Conservation (phyloP, 23 tunicate species). For the Styela plicata region DNA sequence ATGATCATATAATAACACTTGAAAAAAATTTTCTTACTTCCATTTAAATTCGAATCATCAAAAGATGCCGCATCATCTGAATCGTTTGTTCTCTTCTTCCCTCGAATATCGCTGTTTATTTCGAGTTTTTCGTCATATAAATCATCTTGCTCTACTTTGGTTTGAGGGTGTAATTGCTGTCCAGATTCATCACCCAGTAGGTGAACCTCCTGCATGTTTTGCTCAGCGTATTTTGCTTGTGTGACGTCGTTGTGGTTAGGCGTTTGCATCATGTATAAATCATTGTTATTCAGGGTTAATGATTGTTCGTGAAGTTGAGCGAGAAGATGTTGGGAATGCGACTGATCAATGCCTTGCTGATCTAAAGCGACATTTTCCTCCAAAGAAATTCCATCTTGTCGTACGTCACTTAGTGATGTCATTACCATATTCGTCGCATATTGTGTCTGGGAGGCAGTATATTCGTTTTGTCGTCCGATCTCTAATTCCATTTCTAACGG, state of each 20-base stretch:
- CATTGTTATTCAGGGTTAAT: neutral
- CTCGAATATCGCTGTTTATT: neutral
- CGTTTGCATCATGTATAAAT: conserved; percentile 15
- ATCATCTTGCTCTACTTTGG: neutral
- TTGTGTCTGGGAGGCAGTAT: neutral
- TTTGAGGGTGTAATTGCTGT: neutral
- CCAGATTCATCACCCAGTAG: neutral
- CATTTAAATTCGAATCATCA: neutral
- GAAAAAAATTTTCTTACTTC: no score
- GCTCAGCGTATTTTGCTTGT: neutral
- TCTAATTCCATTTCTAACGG: neutral
- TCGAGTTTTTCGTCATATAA: neutral
- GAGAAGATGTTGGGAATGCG: conserved; percentile 5
- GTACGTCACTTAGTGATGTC: neutral
- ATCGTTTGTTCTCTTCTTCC: neutral
- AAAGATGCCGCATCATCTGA: conserved; percentile 16
- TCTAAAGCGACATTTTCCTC: neutral
- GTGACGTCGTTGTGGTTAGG: neutral
- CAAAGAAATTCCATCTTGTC: neutral
- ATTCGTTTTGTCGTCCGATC: neutral
- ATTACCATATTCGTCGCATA: neutral
- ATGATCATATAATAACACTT: no score
- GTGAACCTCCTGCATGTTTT: neutral
- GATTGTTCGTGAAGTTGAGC: conserved; percentile 17
- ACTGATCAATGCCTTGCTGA: neutral